These are phyloP conservation scores for Tenualosa thibaudeaui DNA, from an alignment of 2,797 vertebrate genomes.

Conservation along the genomic window DNA sequence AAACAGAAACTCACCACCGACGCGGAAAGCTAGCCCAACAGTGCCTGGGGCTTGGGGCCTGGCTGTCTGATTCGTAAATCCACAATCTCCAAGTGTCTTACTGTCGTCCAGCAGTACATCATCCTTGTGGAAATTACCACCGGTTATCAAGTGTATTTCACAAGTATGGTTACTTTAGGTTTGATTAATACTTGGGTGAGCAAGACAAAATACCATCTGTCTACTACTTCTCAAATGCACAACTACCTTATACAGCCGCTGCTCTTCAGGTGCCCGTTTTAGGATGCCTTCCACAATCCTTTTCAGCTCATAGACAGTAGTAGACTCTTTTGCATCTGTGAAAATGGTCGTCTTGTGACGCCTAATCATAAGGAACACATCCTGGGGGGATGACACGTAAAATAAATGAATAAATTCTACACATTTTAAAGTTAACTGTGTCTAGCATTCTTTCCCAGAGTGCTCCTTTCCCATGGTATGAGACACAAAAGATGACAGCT, in stretches of 20 bases:
- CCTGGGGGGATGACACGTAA: conserved; percentile 54
- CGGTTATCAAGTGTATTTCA: neutral
- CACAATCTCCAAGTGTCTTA: conserved; percentile 86
- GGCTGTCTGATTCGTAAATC: conserved; percentile 93
- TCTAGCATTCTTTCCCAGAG: neutral
- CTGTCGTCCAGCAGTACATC: conserved; percentile 85
- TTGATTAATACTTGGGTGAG: neutral
- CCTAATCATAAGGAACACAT: conserved; percentile 79
- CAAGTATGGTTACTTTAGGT: neutral
- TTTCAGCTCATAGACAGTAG: conserved; percentile 89
- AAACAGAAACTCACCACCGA: conserved; percentile 61
- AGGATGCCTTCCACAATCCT: conserved; percentile 84
- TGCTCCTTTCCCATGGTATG: neutral
- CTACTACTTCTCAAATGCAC: no score
- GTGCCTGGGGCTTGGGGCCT: conserved; percentile 91
- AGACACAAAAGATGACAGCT: neutral
- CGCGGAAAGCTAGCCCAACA: conserved; percentile 79
- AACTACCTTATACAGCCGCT: conserved; percentile 86
- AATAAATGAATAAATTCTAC: neutral
- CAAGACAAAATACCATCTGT: neutral
- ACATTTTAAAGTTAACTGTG: neutral
- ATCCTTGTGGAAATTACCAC: conserved; percentile 65
- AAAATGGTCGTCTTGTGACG: conserved; percentile 86
- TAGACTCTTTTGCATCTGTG: conserved; percentile 91
- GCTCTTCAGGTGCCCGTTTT: conserved; percentile 81